phyloP scores from a whole-genome alignment of 1,140 invertebrate species.

The Acromyrmex echinatior region DNA sequence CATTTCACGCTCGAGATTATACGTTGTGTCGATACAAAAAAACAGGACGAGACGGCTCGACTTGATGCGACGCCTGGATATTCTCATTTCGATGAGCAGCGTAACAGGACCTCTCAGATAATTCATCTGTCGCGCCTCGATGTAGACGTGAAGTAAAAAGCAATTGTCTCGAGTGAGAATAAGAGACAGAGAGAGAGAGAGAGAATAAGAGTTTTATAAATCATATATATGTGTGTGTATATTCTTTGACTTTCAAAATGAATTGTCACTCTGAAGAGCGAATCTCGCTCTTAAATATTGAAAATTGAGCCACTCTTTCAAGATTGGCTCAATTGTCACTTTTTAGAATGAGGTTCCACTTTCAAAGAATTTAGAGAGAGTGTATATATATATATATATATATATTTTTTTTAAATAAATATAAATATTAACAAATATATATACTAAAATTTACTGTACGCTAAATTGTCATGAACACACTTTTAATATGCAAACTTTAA shows the following conservation, averaged over 20 bases:
- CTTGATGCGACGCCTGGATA: constrained; percentile 73
- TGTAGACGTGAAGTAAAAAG: constrained; percentile 34
- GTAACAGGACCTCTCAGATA: constrained; percentile 54
- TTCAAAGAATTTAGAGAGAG: no score
- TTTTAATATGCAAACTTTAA: neutral
- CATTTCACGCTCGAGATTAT: constrained; percentile 78
- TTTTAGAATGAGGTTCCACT: no score
- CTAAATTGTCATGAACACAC: neutral
- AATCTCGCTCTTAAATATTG: no score
- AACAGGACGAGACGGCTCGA: constrained; percentile 31
- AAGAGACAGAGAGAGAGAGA: neutral
- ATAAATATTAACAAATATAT: neutral
- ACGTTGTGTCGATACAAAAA: constrained; percentile 54
- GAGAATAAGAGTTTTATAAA: neutral
- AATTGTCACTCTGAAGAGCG: no score
- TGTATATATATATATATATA: neutral
- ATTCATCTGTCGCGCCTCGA: constrained; percentile 39
- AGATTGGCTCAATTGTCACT: no score
- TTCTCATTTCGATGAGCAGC: constrained; percentile 72
- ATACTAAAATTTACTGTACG: neutral
- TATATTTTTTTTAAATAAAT: no score
- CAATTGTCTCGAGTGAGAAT: constrained; percentile 8
- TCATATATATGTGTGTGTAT: neutral
- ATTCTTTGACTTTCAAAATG: neutral
- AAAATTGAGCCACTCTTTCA: no score